Conservation (phyloP, 2,113 vertebrate species). For the Cyphomyrus plagiostoma region DNA sequence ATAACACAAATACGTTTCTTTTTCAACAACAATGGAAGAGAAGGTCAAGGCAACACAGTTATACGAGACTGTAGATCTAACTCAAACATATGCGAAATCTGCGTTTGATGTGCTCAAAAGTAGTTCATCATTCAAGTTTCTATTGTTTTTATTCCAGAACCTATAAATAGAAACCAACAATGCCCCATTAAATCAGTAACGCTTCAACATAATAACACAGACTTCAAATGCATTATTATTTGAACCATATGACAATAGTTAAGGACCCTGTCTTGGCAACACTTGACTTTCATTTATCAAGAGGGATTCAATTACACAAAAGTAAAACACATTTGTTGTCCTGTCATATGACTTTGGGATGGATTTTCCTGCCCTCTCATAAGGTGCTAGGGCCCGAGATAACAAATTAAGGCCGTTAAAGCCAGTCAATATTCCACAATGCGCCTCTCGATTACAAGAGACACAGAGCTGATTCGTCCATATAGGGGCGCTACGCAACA, state of each 20-base stretch:
- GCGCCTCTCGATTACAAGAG: slow-evolving; percentile 23
- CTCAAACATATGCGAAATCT: neutral
- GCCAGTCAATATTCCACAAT: slow-evolving; percentile 29
- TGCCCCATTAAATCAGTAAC: neutral
- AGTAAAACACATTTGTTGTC: slow-evolving; percentile 33
- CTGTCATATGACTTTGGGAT: slow-evolving; percentile 26
- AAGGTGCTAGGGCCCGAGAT: slow-evolving; percentile 18
- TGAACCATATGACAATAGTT: slow-evolving; percentile 20
- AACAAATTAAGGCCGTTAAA: slow-evolving; percentile 36
- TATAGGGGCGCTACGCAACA: neutral
- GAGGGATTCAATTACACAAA: slow-evolving; percentile 32
- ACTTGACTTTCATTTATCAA: slow-evolving; percentile 27
- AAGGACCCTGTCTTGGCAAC: slow-evolving; percentile 6
- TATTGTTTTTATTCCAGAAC: neutral
- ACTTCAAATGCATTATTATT: slow-evolving; percentile 22
- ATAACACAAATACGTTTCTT: neutral
- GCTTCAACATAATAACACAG: neutral
- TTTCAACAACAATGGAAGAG: neutral
- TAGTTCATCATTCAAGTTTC: neutral
- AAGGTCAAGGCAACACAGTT: neutral
- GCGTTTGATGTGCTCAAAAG: neutral
- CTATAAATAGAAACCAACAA: neutral
- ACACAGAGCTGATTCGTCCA: slow-evolving; percentile 8
- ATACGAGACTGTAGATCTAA: neutral
- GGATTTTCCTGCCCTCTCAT: slow-evolving; percentile 23